Percentiles rank a stretch among this genome's conserved stretches.
Conservation (phyloP, 2,888 invertebrate genomes). For the Drosophila melanosoma region DNA sequence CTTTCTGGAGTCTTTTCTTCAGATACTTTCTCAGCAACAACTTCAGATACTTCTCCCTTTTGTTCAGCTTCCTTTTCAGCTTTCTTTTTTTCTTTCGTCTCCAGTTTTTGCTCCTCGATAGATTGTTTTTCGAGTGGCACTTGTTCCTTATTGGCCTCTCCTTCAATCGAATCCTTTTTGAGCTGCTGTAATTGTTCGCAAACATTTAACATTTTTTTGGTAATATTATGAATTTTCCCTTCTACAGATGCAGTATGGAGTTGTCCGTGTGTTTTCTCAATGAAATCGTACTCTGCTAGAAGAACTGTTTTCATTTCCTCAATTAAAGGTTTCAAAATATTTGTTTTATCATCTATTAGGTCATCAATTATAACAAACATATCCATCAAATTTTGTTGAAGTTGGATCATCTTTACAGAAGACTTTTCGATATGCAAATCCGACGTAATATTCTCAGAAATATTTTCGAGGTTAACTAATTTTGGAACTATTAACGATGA, state of each 20-base stretch:
- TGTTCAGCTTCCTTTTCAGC: not conserved
- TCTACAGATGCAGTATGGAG: constrained; percentile 35
- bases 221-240: constrained; percentile 52
- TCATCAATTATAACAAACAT: constrained; percentile 79
- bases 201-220: constrained; percentile 47
- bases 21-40: constrained; percentile 2
- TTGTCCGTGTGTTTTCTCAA: constrained; percentile 54
- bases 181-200: constrained; percentile 47
- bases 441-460: constrained; percentile 46
- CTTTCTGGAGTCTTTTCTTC: not conserved
- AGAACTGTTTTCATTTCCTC: constrained; percentile 58
- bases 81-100: not conserved
- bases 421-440: constrained; percentile 63
- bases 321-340: constrained; percentile 37
- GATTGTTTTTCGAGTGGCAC: not conserved
- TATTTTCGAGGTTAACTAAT: constrained; percentile 51
- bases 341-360: constrained; percentile 51
- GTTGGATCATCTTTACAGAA: constrained; percentile 73
- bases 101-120: not conserved
- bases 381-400: constrained; percentile 82
- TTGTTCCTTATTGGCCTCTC: not conserved
- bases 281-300: constrained; percentile 63
- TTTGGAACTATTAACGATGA: constrained; percentile 53
- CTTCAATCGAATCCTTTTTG: not conserved
- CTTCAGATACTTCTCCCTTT: constrained; percentile 10